Base-by-base conservation (phyloP, 2,113 vertebrate species). In the Jacana jacana region DNA sequence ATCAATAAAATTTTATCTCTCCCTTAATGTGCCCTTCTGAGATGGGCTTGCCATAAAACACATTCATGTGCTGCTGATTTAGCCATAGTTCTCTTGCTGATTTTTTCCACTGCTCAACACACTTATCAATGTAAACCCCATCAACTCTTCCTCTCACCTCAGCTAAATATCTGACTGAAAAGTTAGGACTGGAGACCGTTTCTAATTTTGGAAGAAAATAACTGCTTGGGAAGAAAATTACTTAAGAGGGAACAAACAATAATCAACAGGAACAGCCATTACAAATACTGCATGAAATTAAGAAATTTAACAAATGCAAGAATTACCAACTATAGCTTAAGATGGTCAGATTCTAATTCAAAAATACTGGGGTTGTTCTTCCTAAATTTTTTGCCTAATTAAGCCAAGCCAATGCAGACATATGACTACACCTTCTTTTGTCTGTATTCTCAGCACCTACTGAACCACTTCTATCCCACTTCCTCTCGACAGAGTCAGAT, bases 1-100 rank as follows among this genome's bases (percentile, higher is more conserved):
- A 92, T 76, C 88, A 94, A 48, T 95, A 94, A 86, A 86, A 86
- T 71, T 77, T 95, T 92, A 80, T 91, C 57, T 81, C 84, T 79
- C 54, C 61, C 20, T 79, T 91, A 81, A 86, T 24, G 49, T 72
- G 35, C 25, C 57, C 40, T 86, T 73, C 81, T 78, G 88, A 95
- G 83, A 91, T 57, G 37, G 69, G 60, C 61, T 61, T 76, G 35
- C 61, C 58, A 81, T 88, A 93, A 91, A 94, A 88, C 73, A 79
- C 39, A 92, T 30, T 77, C 0, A 13, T 44, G 48, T 75, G 68
- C 88, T 88, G 60, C 84, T 89, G 77, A 87, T 82, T 91, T 82
- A 95, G 71, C 52, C 40, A 49, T 22, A 60, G 79, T 23, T 86
- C 31, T 77, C 60, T 77, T 37, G 19, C 27, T 84, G 57, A 39